Evolutionary conservation across 2,113 vertebrate genomes (phyloP).

Genomic region (Thomomys bottae): DNA sequence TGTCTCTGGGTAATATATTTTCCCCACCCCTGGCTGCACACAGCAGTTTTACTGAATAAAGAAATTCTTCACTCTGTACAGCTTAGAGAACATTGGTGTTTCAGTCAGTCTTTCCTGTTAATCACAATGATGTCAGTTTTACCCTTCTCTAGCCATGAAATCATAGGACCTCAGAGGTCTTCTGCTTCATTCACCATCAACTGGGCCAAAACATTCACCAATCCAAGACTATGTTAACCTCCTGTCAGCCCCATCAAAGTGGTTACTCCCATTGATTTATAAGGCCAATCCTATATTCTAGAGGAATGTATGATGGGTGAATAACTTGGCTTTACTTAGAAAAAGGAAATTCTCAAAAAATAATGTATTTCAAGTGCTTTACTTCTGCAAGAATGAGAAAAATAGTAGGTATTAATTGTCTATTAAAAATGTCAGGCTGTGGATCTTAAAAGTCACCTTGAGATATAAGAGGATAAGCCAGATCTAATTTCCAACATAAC

Average conservation of each 20-base stretch:
- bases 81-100: conserved; percentile 35
- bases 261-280: conserved; percentile 36
- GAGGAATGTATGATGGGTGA: conserved; percentile 18
- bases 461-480: neutral
- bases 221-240: conserved; percentile 49
- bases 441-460: neutral
- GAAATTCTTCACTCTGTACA: conserved; percentile 48
- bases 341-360: conserved; percentile 24
- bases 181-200: conserved; percentile 43
- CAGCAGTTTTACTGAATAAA: conserved; percentile 66
- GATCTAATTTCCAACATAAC: neutral
- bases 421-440: neutral
- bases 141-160: conserved; percentile 50
- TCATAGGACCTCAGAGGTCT: conserved; percentile 46
- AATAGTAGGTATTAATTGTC: neutral
- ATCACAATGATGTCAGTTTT: conserved; percentile 58
- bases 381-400: neutral
- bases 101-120: conserved; percentile 37
- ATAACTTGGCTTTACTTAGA: conserved; percentile 32
- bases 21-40: conserved; percentile 29
- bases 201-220: neutral
- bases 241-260: conserved; percentile 30
- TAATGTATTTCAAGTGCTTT: conserved; percentile 7
- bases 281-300: conserved; percentile 29
- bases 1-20: conserved; percentile 51